phyloP scores from a whole-genome alignment of 2,797 vertebrate genomes.

The Catostomus latipinnis region DNA sequence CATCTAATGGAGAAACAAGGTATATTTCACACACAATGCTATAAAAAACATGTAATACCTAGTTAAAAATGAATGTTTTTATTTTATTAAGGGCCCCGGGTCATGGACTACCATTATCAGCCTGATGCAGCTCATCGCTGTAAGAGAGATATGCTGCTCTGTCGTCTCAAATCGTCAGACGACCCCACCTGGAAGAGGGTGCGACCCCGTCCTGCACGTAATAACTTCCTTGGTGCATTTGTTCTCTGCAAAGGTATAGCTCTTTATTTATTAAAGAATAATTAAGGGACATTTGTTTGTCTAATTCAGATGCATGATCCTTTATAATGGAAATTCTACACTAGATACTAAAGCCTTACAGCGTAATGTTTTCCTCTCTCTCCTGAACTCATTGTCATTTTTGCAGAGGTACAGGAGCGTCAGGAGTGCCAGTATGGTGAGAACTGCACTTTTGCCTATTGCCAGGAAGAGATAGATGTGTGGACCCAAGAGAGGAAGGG shows the following conservation, averaged over 20 bases:
- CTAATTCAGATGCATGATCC: too few relatives aligned
- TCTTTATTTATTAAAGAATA: not conserved
- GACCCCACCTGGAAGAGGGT: conserved; percentile 95
- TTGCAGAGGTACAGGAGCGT: conserved; percentile 95
- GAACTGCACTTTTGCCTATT: conserved; percentile 99
- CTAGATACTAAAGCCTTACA: too few relatives aligned
- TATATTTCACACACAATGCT: too few relatives aligned
- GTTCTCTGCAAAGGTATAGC: conserved; percentile 94
- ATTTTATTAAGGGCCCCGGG: conserved; percentile 82
- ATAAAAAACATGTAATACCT: too few relatives aligned
- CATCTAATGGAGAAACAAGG: not conserved
- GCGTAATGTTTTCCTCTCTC: not conserved
- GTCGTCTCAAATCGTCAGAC: conserved; percentile 86
- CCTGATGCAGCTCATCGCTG: conserved; percentile 96
- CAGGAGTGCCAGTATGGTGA: conserved; percentile 99
- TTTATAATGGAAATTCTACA: not conserved
- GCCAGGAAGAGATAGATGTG: conserved; percentile 98
- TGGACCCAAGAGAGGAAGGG: conserved; percentile 99
- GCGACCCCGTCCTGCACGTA: conserved; percentile 91
- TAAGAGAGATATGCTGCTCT: conserved; percentile 91
- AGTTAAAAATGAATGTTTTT: not conserved
- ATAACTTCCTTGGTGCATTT: conserved; percentile 96
- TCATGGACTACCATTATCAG: conserved; percentile 94
- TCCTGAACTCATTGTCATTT: not conserved
- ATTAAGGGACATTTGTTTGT: too few relatives aligned